phyloP scores from a whole-genome alignment of 2,797 vertebrate species.

The Zalophus californianus region DNA sequence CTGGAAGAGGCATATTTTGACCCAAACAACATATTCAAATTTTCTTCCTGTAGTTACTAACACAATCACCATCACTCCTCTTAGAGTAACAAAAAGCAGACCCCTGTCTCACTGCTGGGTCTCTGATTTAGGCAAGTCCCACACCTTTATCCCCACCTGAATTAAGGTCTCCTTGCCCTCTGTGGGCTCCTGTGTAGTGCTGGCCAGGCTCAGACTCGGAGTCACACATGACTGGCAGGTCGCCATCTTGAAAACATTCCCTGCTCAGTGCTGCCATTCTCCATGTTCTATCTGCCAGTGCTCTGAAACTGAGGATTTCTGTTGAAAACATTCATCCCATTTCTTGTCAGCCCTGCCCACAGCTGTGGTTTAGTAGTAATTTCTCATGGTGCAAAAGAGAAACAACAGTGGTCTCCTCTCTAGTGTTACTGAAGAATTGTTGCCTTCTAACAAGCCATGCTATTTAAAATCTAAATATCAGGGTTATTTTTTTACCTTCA shows the following conservation, averaged over 20 bases:
- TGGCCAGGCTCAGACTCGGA: background rate
- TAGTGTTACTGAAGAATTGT: background rate
- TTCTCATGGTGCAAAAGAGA: background rate
- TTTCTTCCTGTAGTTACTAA: background rate
- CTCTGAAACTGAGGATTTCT: background rate
- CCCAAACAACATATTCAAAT: background rate
- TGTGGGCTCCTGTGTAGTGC: fast-evolving
- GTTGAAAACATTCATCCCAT: background rate
- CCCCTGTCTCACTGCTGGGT: background rate
- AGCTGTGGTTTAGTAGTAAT: background rate
- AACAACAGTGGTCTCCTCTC: background rate
- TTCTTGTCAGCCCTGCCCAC: background rate
- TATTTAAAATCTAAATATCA: background rate
- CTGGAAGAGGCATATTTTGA: background rate
- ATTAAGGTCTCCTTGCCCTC: background rate
- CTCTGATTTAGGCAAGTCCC: background rate
- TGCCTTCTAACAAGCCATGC: background rate
- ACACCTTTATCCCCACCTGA: too few relatives aligned
- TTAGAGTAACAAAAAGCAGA: background rate
- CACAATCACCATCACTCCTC: too few relatives aligned
- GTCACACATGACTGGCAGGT: background rate
- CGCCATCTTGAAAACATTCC: background rate
- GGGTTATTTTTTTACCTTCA: background rate
- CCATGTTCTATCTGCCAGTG: fast-evolving
- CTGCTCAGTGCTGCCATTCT: background rate